Percentiles rank a stretch among this genome's conserved stretches.
Evolutionary conservation across 2,113 vertebrate species (phyloP).

Genomic region (Coptodon rendalli): DNA sequence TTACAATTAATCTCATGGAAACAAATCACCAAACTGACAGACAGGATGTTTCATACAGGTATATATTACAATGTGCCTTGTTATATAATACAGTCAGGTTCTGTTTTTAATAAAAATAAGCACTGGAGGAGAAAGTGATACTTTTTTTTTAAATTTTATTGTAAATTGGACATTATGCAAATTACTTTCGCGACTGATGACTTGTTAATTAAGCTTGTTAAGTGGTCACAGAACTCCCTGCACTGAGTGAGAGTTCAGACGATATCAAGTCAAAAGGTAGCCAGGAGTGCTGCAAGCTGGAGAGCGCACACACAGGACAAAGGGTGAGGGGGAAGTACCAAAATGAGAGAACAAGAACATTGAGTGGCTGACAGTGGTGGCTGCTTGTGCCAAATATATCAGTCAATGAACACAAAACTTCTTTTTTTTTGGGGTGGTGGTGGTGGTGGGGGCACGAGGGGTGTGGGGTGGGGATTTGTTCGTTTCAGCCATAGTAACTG

Average conservation of each 20-base stretch:
- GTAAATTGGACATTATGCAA: conserved; percentile 75
- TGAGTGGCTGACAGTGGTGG: conserved; percentile 26
- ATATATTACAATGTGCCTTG: conserved; percentile 93
- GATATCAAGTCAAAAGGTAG: conserved; percentile 27
- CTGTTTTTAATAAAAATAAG: conserved; percentile 81
- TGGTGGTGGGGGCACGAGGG: not conserved
- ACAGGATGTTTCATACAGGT: conserved; percentile 86
- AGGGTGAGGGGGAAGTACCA: conserved; percentile 40
- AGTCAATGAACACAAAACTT: conserved; percentile 31
- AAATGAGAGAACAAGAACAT: conserved; percentile 37
- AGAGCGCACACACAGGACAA: conserved; percentile 5
- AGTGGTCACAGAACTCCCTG: conserved; percentile 27
- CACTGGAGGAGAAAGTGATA: conserved; percentile 67
- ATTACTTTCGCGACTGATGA: conserved; percentile 48
- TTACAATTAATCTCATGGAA: conserved; percentile 86
- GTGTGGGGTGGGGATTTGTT: not conserved
- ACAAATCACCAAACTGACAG: conserved; percentile 81
- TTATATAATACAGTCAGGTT: conserved; percentile 90
- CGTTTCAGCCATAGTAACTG: not conserved
- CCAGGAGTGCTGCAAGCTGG: conserved; percentile 15
- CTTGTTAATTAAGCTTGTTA: conserved; percentile 62
- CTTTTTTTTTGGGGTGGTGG: not conserved
- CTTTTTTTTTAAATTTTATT: conserved; percentile 53
- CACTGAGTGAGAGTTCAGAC: conserved; percentile 12
- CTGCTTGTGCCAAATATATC: conserved; percentile 36